phyloP scores from a whole-genome alignment of 2,888 invertebrate genomes.

The Nomada fucata region DNA sequence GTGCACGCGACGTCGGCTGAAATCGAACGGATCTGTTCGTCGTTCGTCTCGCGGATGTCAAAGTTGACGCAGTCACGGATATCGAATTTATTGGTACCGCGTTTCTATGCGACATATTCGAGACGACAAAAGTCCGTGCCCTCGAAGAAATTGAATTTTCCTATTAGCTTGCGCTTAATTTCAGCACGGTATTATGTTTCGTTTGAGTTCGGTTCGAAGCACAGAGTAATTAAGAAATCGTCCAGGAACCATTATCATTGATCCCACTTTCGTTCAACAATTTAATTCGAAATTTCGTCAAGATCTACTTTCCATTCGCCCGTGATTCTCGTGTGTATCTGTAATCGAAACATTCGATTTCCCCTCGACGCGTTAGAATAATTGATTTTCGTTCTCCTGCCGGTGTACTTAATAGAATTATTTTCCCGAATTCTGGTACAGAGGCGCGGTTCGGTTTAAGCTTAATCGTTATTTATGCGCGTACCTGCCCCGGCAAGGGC shows the following conservation, averaged over 20 bases:
- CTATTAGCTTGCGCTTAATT: background rate
- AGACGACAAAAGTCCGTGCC: background rate
- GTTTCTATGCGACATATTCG: background rate
- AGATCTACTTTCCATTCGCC: background rate
- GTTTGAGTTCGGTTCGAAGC: no score
- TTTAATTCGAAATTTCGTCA: background rate
- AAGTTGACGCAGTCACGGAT: slow-evolving; percentile 35
- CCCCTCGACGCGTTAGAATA: background rate
- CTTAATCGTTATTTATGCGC: background rate
- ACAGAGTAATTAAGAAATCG: background rate
- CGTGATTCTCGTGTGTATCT: background rate
- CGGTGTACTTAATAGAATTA: no score
- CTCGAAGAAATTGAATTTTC: slow-evolving; percentile 7
- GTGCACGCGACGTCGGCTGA: slow-evolving; percentile 48
- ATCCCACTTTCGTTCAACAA: background rate
- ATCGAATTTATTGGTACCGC: slow-evolving; percentile 30
- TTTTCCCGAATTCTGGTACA: background rate
- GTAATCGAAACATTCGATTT: background rate
- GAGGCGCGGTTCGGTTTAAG: background rate
- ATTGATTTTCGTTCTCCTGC: no score
- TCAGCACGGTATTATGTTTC: background rate
- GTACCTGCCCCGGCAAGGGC: background rate
- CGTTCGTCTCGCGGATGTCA: slow-evolving; percentile 45
- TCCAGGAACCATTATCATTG: background rate
- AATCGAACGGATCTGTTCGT: slow-evolving; percentile 28